Evolutionary conservation across 2,888 invertebrate species (phyloP).

Genomic region (Pristionchus exspectatus): DNA sequence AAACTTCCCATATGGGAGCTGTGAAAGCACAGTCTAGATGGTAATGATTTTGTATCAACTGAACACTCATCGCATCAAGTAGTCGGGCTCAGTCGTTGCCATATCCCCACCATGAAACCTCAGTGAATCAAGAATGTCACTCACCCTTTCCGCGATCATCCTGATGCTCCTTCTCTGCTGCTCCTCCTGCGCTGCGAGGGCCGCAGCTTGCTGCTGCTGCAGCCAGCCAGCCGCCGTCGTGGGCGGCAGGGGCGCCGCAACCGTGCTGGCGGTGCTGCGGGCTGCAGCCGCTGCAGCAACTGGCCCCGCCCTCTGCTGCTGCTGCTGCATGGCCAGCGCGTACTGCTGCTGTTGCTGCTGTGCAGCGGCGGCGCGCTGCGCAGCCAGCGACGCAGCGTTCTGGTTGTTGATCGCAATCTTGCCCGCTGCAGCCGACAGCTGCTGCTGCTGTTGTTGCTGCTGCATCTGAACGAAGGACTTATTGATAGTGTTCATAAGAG

Average conservation of each 20-base stretch:
- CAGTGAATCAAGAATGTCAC: not conserved
- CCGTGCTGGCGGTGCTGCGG: not conserved
- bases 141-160: slow-evolving; percentile 42
- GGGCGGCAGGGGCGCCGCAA: not conserved
- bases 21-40: no score
- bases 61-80: no score
- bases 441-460: slow-evolving; percentile 24
- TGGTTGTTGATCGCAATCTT: slow-evolving; percentile 19
- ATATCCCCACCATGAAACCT: not conserved
- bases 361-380: not conserved
- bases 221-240: slow-evolving; percentile 13
- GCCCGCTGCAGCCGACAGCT: not conserved
- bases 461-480: not conserved
- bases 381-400: not conserved
- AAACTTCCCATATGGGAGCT: no score
- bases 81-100: not conserved
- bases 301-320: slow-evolving; percentile 1
- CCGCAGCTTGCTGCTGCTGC: slow-evolving; percentile 29
- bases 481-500: not conserved
- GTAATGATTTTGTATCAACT: no score
- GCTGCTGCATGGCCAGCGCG: not conserved
- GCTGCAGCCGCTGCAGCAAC: slow-evolving; percentile 31
- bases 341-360: slow-evolving; percentile 22
- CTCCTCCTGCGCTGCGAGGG: not conserved
- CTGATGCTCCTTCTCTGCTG: slow-evolving; percentile 6